A percentile compares a stretch with the other conserved stretches of the same genome.
Conservation (phyloP, 2,797 vertebrate species). For the Syndactyla subalaris region DNA sequence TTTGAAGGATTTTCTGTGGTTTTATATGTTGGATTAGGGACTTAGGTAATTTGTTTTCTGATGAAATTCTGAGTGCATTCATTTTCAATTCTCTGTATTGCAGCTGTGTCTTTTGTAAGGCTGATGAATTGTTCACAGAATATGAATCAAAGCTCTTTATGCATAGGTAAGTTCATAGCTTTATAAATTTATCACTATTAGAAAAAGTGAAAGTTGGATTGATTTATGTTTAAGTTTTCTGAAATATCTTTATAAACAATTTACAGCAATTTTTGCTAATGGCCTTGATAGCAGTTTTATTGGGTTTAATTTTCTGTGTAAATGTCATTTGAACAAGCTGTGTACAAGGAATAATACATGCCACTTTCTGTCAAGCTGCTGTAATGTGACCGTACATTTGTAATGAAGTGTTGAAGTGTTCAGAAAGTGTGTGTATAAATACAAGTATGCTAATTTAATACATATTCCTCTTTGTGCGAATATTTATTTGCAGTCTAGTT, state of each 20-base stretch:
- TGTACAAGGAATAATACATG: neutral
- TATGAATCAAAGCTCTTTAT: conserved; percentile 98
- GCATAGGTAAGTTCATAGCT: conserved; percentile 89
- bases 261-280: neutral
- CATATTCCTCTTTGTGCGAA: neutral
- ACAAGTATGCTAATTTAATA: neutral
- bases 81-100: conserved; percentile 61
- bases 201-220: neutral
- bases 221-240: neutral
- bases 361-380: neutral
- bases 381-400: neutral
- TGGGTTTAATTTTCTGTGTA: neutral
- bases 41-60: neutral
- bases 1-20: neutral
- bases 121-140: conserved; percentile 95
- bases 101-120: conserved; percentile 98
- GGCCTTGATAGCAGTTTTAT: neutral
- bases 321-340: neutral
- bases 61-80: conserved; percentile 33
- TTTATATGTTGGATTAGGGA: neutral
- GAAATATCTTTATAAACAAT: neutral
- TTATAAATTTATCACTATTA: neutral
- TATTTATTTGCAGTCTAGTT: neutral
- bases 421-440: neutral
- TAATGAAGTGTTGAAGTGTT: neutral